Evolutionary conservation across 2,113 vertebrate species (phyloP), one percentile per base, ranked within the genome.

Genomic region (Setophaga kirtlandii): DNA sequence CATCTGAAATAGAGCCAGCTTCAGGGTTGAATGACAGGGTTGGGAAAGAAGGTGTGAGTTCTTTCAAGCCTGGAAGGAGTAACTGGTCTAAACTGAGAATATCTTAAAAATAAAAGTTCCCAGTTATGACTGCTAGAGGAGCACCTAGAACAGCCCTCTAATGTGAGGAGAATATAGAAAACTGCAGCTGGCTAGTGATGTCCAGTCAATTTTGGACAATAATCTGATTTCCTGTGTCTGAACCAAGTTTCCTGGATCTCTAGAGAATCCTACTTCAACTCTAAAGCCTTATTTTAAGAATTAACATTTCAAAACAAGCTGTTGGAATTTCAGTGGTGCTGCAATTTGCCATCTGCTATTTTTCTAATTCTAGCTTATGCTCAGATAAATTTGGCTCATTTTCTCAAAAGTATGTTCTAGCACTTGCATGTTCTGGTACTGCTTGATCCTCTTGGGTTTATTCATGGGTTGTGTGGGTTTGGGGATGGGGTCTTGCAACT

Each of bases 321-420:
- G 79, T 85, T 94, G 50, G n/a, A 46, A 83, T 94, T 90, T 94
- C 68, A 83, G 64, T 74, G 46, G 52, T 88, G 63, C 83, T 86
- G 75, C 64, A 77, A 15, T 86, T 79, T 63, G 33, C 85, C 95
- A 95, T 95, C 93, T 96, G 94, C 83, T 94, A 70, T 93, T 95
- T 96, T 95, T 94, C 92, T 95, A 95, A 90, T 96, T 96, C 85
- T 83, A 90, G 75, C 39, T 90, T 83, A 35, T 73, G 50, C 89
- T 86, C 6, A 7, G 82, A 85, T 93, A 93, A 90, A 94, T 93
- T 49, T 88, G 58, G 41, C 85, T 94, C 19, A 9, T 73, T 65
- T 92, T 90, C 80, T 80, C 46, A 69, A 4, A 83, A 86, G 59
- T 42, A 7, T 83, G 50, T 90, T 91, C n/a, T 79, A 69, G 39